These are phyloP conservation scores for Anomalospiza imberbis DNA, from an alignment of 2,797 vertebrate genomes.

Conservation along the genomic window DNA sequence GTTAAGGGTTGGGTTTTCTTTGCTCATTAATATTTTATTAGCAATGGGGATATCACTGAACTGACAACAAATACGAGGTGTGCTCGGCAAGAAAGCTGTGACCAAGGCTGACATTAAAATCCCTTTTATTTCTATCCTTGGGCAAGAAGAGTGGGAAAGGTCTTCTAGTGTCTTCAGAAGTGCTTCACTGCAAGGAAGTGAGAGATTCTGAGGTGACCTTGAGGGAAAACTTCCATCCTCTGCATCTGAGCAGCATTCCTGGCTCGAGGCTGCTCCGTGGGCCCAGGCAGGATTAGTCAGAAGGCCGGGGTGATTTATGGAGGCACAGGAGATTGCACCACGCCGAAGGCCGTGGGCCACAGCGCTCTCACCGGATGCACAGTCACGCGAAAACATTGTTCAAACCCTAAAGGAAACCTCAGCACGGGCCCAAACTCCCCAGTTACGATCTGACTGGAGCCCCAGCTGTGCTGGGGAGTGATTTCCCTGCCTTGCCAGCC, in stretches of 20 bases:
- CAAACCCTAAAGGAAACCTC: background rate
- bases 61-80: rapidly evolving
- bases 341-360: background rate
- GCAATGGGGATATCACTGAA: background rate
- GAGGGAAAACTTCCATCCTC: background rate
- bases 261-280: background rate
- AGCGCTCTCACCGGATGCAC: background rate
- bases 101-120: background rate
- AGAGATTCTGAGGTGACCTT: background rate
- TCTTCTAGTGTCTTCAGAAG: background rate
- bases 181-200: background rate
- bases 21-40: background rate
- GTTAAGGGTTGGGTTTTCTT: background rate
- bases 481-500: background rate
- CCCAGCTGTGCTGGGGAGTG: background rate
- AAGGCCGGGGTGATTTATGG: background rate
- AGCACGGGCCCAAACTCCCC: background rate
- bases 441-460: background rate
- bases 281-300: background rate
- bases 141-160: background rate
- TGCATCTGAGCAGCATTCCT: background rate
- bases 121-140: background rate
- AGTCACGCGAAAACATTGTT: background rate
- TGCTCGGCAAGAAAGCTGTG: background rate
- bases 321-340: background rate